Evolutionary conservation across 2,113 vertebrate species (phyloP), one percentile per base, ranked within the genome.

Genomic region (Mirza zaza): DNA sequence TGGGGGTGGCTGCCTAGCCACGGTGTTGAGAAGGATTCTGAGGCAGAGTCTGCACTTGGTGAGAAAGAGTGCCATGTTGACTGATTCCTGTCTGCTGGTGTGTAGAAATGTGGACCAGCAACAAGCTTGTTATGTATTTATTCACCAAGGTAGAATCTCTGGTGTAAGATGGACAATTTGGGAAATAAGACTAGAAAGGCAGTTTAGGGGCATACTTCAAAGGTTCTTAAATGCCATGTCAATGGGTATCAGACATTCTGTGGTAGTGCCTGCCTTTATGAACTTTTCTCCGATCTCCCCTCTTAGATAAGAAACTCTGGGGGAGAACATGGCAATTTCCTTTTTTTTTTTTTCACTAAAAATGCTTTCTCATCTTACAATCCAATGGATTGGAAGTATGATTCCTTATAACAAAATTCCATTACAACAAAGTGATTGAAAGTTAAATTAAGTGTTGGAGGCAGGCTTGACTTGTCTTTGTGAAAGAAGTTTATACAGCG

Each of bases 341-440:
- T 89, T 42, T 20, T 71, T 86, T 42, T 20, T 71, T 88, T 59
- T 36, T 48, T 17, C 42, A 36, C 27, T 25, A 20, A 45, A 86
- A 86, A 29, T 39, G 36, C 23, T 29, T 91, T 67, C 36, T 83
- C 27, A 50, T 70, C 39, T 68, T 87, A 45, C 87, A 48, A 39
- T 36, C 50, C n/a, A 73, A 10, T 42, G 45, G 87, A 76, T 65
- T 83, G 15, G 71, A 81, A 88, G 67, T 39, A 18, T 39, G 76
- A 84, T 80, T 92, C 92, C 85, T 94, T 83, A 57, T 59, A 84
- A 92, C n/a, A 79, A 89, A 95, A 80, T 90, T 83, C 57, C 21
- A 52, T 79, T 50, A 81, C 25, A 36, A 85, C 45, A 88, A 88
- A 92, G 73, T 65, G 68, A 83, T 52, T 39, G 90, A 80, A 61